These are phyloP conservation scores for Platichthys stellatus DNA, from an alignment of 2,113 vertebrate genomes.

Conservation along the genomic window DNA sequence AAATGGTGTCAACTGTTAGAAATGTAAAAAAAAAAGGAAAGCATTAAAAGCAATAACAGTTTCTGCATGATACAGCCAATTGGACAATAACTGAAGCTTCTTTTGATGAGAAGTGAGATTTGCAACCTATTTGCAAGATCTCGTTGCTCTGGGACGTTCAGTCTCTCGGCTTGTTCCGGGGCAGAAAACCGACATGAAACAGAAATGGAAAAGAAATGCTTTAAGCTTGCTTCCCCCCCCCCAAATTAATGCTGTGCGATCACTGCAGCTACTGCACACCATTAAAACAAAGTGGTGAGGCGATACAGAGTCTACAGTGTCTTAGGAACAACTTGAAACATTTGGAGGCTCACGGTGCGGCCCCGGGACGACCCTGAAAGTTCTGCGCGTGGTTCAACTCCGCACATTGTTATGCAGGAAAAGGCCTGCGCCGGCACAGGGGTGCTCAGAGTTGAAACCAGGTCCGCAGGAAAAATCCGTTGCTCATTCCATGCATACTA, in stretches of 20 bases:
- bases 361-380: slow-evolving; percentile 44
- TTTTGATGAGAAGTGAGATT: background rate
- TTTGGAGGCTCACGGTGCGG: background rate
- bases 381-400: slow-evolving; percentile 8
- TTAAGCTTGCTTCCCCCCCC: slow-evolving; percentile 5
- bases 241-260: slow-evolving; percentile 11
- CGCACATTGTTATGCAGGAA: slow-evolving; percentile 46
- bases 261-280: background rate
- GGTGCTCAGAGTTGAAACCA: slow-evolving; percentile 34
- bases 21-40: no score
- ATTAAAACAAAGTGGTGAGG: background rate
- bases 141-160: no score
- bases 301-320: background rate
- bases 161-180: background rate
- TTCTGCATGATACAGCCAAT: background rate
- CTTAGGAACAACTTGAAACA: background rate
- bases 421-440: slow-evolving; percentile 10
- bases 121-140: no score
- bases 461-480: slow-evolving; percentile 33
- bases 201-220: slow-evolving; percentile 2
- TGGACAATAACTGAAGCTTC: background rate
- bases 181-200: background rate
- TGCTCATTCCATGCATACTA: slow-evolving; percentile 59
- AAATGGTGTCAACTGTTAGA: no score
- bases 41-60: background rate